phyloP scores from a whole-genome alignment of 2,888 invertebrate species.

The Dasypogon diadema region DNA sequence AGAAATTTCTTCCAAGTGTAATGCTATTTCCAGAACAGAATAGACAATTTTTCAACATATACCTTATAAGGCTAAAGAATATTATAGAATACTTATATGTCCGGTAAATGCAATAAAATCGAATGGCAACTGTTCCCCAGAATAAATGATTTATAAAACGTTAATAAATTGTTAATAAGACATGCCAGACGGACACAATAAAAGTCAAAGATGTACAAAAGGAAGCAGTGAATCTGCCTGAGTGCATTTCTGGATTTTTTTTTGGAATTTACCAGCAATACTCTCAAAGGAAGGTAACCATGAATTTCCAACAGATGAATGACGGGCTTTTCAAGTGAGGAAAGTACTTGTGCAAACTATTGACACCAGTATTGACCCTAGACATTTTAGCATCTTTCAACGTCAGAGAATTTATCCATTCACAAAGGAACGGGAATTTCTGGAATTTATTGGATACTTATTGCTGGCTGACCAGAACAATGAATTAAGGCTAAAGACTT shows the following conservation, averaged over 20 bases:
- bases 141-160: no score
- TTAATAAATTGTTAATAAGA: background rate
- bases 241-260: slow-evolving; percentile 2
- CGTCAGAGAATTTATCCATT: slow-evolving; percentile 8
- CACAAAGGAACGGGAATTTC: slow-evolving; percentile 12
- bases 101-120: no score
- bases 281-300: slow-evolving; percentile 15
- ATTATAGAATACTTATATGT: no score
- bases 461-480: no score
- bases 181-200: background rate
- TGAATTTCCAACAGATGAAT: background rate
- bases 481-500: no score
- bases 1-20: no score
- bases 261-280: slow-evolving; percentile 15
- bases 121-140: no score
- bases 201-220: background rate
- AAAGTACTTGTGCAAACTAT: slow-evolving; percentile 22
- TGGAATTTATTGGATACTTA: slow-evolving; percentile 18
- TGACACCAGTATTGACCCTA: slow-evolving; percentile 29
- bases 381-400: slow-evolving; percentile 20
- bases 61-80: no score
- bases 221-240: slow-evolving; percentile 1
- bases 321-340: background rate
- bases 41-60: no score
- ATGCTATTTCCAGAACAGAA: no score